phyloP scores from a whole-genome alignment of 2,113 vertebrate species.

The Spea bombifrons region DNA sequence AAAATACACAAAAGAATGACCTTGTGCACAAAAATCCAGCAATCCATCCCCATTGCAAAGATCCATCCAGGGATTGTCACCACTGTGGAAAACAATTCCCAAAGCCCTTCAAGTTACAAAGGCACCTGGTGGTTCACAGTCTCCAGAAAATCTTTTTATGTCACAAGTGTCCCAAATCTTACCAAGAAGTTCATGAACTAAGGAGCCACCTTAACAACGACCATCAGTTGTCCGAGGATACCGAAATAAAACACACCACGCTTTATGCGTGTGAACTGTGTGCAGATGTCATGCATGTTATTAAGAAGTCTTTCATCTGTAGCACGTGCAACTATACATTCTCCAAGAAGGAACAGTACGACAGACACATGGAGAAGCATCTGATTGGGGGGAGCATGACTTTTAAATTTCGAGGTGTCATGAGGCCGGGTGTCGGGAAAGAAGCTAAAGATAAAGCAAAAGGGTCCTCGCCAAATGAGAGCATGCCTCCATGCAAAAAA shows the following conservation, averaged over 20 bases:
- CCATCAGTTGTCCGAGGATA: constrained; percentile 74
- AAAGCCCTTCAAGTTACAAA: constrained; percentile 96
- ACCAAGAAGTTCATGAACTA: constrained; percentile 81
- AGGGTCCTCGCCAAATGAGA: constrained; percentile 36
- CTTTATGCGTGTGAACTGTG: constrained; percentile 94
- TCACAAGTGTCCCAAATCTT: constrained; percentile 86
- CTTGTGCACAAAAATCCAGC: constrained; percentile 64
- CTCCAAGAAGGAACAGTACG: constrained; percentile 95
- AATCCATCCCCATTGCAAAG: constrained; percentile 90
- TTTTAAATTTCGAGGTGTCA: constrained; percentile 84
- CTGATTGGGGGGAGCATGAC: constrained; percentile 77
- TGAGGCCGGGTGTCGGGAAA: constrained; percentile 72
- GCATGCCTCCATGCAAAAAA: constrained; percentile 69
- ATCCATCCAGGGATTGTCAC: constrained; percentile 94
- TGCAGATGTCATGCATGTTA: constrained; percentile 92
- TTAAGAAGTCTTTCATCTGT: constrained; percentile 95
- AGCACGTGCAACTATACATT: constrained; percentile 98
- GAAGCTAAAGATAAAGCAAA: constrained; percentile 65
- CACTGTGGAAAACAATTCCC: constrained; percentile 97
- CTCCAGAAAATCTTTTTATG: constrained; percentile 92
- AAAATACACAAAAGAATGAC: constrained; percentile 66
- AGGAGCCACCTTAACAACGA: constrained; percentile 79
- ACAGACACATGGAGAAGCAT: constrained; percentile 97
- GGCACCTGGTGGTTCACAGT: constrained; percentile 95
- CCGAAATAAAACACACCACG: constrained; percentile 87